phyloP scores from a whole-genome alignment of 2,797 vertebrate genomes.

The Cryptoprocta ferox region DNA sequence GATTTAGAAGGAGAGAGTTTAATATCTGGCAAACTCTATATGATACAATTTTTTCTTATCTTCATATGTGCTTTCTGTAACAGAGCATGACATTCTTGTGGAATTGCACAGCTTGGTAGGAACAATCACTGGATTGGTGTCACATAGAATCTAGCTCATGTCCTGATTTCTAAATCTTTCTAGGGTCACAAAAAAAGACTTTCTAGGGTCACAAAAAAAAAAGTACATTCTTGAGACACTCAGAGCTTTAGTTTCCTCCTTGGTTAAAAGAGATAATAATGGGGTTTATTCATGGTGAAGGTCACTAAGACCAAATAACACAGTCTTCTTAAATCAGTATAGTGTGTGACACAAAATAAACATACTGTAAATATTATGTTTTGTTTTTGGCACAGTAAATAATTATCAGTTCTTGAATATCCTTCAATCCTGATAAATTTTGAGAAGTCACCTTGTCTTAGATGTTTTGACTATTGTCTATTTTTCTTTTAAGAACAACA shows the following conservation, averaged over 20 bases:
- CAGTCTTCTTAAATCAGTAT: neutral
- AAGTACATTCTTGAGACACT: neutral
- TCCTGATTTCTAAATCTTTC: neutral
- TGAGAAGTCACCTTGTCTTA: neutral
- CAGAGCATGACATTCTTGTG: neutral
- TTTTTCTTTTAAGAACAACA: neutral
- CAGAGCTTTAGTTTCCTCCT: neutral
- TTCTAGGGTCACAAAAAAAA: neutral
- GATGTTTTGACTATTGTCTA: neutral
- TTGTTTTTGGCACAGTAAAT: neutral
- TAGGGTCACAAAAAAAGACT: neutral
- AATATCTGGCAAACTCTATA: neutral
- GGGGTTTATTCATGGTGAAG: neutral
- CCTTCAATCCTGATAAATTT: neutral
- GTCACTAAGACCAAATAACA: neutral
- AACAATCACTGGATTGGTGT: neutral
- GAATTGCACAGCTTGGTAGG: neutral
- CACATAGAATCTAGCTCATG: neutral
- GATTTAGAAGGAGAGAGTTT: neutral
- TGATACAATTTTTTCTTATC: neutral
- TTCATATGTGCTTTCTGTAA: neutral
- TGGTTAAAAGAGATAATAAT: neutral
- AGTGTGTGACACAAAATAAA: neutral
- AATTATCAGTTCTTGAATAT: neutral
- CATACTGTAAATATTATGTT: neutral